A percentile compares a stretch with the other conserved stretches of the same genome.
These are phyloP conservation scores for Drosophila repleta DNA, from an alignment of 1,140 invertebrate species.

Conservation along the genomic window DNA sequence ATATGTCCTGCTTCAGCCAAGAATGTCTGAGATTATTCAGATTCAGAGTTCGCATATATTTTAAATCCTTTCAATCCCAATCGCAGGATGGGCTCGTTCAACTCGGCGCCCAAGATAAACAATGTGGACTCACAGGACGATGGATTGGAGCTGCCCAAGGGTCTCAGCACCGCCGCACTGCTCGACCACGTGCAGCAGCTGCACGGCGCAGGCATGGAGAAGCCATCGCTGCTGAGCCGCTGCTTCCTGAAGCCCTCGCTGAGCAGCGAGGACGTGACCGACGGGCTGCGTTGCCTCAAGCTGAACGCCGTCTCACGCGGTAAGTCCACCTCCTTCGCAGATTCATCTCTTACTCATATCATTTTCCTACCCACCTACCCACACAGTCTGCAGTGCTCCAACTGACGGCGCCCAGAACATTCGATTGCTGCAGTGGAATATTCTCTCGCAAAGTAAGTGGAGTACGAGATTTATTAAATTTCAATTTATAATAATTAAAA, in stretches of 20 bases:
- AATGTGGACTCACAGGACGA: constrained; percentile 88
- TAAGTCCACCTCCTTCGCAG: constrained; percentile 10
- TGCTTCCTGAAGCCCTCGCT: constrained; percentile 63
- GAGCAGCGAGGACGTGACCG: constrained; percentile 61
- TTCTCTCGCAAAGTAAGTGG: constrained; percentile 89
- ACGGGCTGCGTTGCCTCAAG: constrained; percentile 83
- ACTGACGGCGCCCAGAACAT: constrained; percentile 80
- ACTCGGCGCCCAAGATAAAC: constrained; percentile 87
- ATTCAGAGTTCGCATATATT: not conserved
- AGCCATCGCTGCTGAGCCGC: constrained; percentile 64
- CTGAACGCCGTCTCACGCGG: constrained; percentile 83
- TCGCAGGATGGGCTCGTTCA: constrained; percentile 90
- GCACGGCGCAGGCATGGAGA: constrained; percentile 57
- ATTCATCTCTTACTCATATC: not conserved
- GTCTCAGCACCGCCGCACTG: constrained; percentile 85
- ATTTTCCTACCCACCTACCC: not conserved
- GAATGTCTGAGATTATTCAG: no score
- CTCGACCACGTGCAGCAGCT: constrained; percentile 85
- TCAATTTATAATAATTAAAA: no score
- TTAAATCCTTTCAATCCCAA: not conserved
- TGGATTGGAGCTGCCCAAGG: constrained; percentile 85
- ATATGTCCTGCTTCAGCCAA: no score
- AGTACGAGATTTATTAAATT: not conserved
- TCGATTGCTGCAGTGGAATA: constrained; percentile 90
- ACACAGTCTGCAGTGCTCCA: constrained; percentile 65